Evolutionary conservation across 2,888 invertebrate species (phyloP).

Genomic region (Eristalinus sepulchralis): DNA sequence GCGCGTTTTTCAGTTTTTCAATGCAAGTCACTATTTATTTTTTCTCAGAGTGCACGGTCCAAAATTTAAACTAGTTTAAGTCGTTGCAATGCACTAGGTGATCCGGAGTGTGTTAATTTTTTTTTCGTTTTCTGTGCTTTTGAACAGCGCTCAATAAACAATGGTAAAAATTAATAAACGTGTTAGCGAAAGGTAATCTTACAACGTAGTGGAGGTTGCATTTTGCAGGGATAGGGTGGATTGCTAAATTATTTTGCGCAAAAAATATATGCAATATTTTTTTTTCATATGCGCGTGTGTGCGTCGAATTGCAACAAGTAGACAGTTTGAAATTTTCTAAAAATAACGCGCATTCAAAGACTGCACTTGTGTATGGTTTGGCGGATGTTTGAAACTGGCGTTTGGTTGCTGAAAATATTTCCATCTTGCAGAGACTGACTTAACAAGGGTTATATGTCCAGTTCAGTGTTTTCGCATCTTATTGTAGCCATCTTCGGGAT

Average conservation of each 20-base stretch:
- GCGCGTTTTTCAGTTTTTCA: conserved; percentile 42
- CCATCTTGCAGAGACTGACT: not conserved
- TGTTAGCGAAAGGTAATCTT: not conserved
- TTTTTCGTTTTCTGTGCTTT: not conserved
- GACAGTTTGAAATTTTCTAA: not conserved
- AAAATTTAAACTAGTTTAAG: conserved; percentile 3
- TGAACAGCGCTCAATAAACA: not conserved
- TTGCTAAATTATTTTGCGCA: not conserved
- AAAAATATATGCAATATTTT: not conserved
- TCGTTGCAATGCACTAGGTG: not conserved
- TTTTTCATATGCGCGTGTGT: not conserved
- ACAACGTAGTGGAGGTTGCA: not conserved
- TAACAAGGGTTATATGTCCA: too few relatives aligned
- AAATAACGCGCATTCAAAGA: not conserved
- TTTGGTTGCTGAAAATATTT: not conserved
- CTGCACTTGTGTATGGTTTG: not conserved
- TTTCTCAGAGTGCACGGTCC: not conserved
- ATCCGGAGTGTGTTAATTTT: not conserved
- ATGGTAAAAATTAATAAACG: not conserved
- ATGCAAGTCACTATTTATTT: conserved; percentile 49
- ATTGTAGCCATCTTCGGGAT: too few relatives aligned
- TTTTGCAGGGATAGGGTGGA: not conserved
- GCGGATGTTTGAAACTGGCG: not conserved
- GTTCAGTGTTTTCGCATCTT: too few relatives aligned
- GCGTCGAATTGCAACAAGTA: not conserved